Percentiles rank a stretch among this genome's conserved stretches.
Evolutionary conservation across 1,140 invertebrate species (phyloP).

Genomic region (Magallana ariakensis): DNA sequence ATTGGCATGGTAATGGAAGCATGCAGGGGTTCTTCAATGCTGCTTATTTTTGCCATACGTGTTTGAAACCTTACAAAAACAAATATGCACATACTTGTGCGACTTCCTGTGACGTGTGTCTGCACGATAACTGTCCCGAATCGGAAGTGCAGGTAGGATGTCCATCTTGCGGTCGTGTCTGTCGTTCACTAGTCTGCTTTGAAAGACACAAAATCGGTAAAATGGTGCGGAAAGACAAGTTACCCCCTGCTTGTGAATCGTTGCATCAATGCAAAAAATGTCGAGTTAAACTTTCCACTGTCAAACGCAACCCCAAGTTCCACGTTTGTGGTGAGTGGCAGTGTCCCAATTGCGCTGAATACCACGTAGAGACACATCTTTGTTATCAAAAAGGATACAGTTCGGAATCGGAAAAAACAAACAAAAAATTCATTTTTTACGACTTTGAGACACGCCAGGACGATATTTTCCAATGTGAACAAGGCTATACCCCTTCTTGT

Average conservation of each 20-base stretch:
- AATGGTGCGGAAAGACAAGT: background rate
- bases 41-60: slow-evolving; percentile 38
- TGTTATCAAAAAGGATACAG: slow-evolving; percentile 21
- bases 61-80: slow-evolving; percentile 41
- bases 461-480: slow-evolving; percentile 23
- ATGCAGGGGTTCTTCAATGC: slow-evolving; percentile 39
- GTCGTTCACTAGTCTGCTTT: background rate
- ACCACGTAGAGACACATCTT: slow-evolving; percentile 23
- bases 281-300: slow-evolving; percentile 19
- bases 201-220: background rate
- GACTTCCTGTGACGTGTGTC: slow-evolving; percentile 41
- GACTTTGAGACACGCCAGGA: slow-evolving; percentile 46
- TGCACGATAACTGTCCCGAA: slow-evolving; percentile 1
- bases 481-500: background rate
- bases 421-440: slow-evolving; percentile 34
- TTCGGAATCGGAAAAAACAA: background rate
- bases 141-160: slow-evolving; percentile 26
- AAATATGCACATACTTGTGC: slow-evolving; percentile 43
- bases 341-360: slow-evolving; percentile 29
- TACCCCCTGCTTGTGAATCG: background rate
- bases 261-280: slow-evolving; percentile 19
- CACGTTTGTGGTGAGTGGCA: slow-evolving; percentile 38
- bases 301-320: background rate
- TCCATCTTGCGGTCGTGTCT: slow-evolving; percentile 24
- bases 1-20: slow-evolving; percentile 39